Conservation (phyloP, 2,888 invertebrate genomes). For the Agrochola macilenta region DNA sequence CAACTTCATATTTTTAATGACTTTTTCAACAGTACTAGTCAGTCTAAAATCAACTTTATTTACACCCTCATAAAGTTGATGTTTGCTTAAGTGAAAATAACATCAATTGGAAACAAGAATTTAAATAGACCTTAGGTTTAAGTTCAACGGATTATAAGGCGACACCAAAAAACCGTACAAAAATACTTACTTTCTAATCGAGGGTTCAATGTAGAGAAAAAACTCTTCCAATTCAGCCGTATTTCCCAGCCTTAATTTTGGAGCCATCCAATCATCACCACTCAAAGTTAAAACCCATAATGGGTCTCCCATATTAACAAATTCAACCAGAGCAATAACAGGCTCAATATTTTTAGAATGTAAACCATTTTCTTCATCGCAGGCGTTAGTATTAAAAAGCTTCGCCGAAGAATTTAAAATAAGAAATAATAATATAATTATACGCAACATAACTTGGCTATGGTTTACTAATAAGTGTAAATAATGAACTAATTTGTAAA, state of each 20-base stretch:
- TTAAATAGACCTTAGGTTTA: too few relatives aligned
- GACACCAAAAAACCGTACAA: neutral
- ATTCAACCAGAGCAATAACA: slow-evolving; percentile 6
- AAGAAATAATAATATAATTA: slow-evolving; percentile 30
- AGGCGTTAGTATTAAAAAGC: neutral
- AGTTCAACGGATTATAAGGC: neutral
- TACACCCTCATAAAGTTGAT: too few relatives aligned
- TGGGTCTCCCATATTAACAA: slow-evolving; percentile 42
- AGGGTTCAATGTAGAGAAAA: slow-evolving; percentile 60
- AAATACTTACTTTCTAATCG: slow-evolving; percentile 66
- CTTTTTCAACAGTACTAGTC: too few relatives aligned
- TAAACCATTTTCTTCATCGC: slow-evolving; percentile 15
- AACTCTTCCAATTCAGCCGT: slow-evolving; percentile 68
- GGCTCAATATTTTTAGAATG: neutral
- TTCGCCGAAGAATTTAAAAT: slow-evolving; percentile 44
- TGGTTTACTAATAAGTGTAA: slow-evolving; percentile 19
- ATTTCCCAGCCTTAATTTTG: slow-evolving; percentile 68
- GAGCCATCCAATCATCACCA: slow-evolving; percentile 63
- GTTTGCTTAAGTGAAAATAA: too few relatives aligned
- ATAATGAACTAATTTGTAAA: slow-evolving; percentile 39
- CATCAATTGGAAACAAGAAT: too few relatives aligned
- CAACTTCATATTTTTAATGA: too few relatives aligned
- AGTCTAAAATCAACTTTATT: too few relatives aligned
- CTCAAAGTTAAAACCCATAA: slow-evolving; percentile 76
- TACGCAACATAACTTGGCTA: slow-evolving; percentile 43